A percentile compares a stretch with the other conserved stretches of the same genome.
These are phyloP conservation scores for Falco columbarius DNA, from an alignment of 2,797 vertebrate genomes.

Conservation along the genomic window DNA sequence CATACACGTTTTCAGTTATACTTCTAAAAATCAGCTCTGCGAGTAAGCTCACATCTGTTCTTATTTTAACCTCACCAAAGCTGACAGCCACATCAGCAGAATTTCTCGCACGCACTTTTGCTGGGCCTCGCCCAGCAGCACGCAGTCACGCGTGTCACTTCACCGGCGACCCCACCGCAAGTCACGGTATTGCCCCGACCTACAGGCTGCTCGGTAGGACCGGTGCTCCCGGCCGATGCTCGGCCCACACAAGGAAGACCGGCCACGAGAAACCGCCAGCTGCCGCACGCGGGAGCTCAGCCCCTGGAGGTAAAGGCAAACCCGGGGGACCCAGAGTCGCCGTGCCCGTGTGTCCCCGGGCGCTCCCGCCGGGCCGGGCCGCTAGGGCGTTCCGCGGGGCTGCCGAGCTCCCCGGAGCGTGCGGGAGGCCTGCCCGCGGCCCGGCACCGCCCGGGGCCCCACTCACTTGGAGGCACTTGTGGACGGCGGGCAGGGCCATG, in stretches of 20 bases:
- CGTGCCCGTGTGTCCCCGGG: rapidly evolving
- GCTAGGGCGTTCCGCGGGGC: background rate
- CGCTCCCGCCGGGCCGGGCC: background rate
- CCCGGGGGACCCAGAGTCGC: background rate
- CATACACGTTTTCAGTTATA: background rate
- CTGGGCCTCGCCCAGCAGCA: background rate
- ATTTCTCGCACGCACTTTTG: rapidly evolving
- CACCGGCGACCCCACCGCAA: background rate
- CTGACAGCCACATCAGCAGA: background rate
- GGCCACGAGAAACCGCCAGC: background rate
- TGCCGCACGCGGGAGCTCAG: background rate
- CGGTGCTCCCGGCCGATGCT: too few relatives aligned
- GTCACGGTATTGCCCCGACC: rapidly evolving
- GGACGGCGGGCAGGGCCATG: background rate
- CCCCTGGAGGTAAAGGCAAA: too few relatives aligned
- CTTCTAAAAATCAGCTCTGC: background rate
- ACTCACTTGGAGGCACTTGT: conserved; percentile 50
- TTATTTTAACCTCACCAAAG: background rate
- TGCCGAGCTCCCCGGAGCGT: too few relatives aligned
- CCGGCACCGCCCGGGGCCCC: background rate
- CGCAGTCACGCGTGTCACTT: rapidly evolving
- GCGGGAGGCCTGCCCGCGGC: background rate
- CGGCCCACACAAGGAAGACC: background rate
- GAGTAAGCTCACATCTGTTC: background rate
- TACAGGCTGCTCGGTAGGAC: rapidly evolving